These are phyloP conservation scores for Coracopsis vasa DNA, from an alignment of 2,113 vertebrate genomes.

Conservation along the genomic window DNA sequence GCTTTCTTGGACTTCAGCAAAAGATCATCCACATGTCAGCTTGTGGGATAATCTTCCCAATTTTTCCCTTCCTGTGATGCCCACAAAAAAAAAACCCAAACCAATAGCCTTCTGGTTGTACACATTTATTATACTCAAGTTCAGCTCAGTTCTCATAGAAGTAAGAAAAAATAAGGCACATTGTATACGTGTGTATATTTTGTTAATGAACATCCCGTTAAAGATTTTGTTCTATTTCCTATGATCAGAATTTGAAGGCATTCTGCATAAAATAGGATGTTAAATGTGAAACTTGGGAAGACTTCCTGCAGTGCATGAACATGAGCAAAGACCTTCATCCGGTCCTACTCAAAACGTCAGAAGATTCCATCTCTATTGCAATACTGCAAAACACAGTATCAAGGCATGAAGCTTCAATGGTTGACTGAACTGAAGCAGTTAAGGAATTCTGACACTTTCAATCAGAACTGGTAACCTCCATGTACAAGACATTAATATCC, in stretches of 20 bases:
- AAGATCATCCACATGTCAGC: neutral
- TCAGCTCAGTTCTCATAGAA: neutral
- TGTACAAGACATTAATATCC: neutral
- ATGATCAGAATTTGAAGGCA: neutral
- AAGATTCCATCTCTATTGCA: neutral
- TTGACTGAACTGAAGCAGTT: neutral
- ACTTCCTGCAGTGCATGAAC: neutral
- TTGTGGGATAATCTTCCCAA: neutral
- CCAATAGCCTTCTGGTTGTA: neutral
- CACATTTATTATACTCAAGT: neutral
- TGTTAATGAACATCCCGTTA: neutral
- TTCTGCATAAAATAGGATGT: neutral
- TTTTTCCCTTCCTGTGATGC: neutral
- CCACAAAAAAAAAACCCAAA: neutral
- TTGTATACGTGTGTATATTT: rapidly evolving
- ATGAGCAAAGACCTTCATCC: neutral
- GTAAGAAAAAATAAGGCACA: neutral
- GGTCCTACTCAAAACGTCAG: neutral
- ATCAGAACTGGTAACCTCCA: neutral
- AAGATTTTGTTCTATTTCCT: neutral
- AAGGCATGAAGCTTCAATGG: neutral
- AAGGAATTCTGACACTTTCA: neutral
- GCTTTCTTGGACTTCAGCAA: neutral
- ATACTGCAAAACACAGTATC: neutral
- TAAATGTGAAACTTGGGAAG: neutral